Base-by-base conservation (phyloP, 2,888 invertebrate genomes). In the Pyrocoelia pectoralis region DNA sequence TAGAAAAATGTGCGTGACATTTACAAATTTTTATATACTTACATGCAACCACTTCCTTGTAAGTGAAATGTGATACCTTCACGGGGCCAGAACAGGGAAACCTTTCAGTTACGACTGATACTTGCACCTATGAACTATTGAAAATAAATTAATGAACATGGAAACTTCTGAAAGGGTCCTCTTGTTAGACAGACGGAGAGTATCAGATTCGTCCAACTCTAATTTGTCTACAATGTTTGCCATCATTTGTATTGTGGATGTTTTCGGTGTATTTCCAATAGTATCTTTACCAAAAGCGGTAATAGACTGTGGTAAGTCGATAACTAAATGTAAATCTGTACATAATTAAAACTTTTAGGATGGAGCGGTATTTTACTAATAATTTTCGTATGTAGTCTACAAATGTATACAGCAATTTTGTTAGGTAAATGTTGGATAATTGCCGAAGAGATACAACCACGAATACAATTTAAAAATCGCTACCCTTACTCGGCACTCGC, bases 401-500 rank as follows among this genome's bases (percentile, higher is more conserved):
- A 94, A 83, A 85, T 93, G 53, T 95, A 94, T 77, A 94, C 94
- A 0, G 94, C 95, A 0, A 85, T 88, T 28, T 81, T 94, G 38
- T 83, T 95, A 13, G 93, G 94, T 0, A 86, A 88, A 71, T 89
- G 93, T 77, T 95, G 95, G 95, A 83, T 88, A 0, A 87, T 95
- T 50, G 91, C 94, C 0, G 89, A 90, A 77, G 82, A 88, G 63
- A 82, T 93, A 61, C 85, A 89, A 68, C 90, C 91, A 0, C 80
- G 83, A n/a, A 82, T 83, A 15, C 68, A 72, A 24, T 74, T 72
- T 59, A 77, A 69, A 78, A 81, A 66, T 74, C 90, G 94, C 67
- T 91, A 90, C 77, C 95, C 95, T 0, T 93, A 95, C 76, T 91
- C 94, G 0, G 93, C 94, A 0, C 86, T 95, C 14, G 93, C 92